Evolutionary conservation across 2,113 vertebrate genomes (phyloP), one percentile per base, ranked within the genome.

Genomic region (Pedionomus torquatus): DNA sequence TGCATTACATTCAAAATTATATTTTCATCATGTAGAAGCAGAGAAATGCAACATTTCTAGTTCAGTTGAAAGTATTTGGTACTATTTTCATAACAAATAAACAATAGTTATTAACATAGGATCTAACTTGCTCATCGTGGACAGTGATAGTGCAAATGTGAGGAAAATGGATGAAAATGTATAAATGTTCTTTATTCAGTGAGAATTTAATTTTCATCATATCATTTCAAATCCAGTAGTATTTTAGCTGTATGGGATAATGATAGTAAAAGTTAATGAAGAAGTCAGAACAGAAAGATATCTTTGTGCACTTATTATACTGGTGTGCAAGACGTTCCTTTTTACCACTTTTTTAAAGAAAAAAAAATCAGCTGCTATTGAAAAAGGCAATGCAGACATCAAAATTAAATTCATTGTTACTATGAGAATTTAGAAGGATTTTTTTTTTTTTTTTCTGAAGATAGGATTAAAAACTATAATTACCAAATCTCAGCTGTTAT

Each of bases 401-500:
- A 90, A 90, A 83, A 94, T 88, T 71, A 79, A 91, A 89, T 57
- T 77, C 10, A 35, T 93, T 87, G 13, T 55, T 93, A 63, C 14
- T 30, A 3, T 72, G 7, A 89, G 51, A 82, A 83, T 94, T 65
- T 76, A 25, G 80, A 93, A 77, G 13, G 26, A 10, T 63, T 19
- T 70, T 82, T 60, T 57, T 19, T 70, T 82, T 60, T 57, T 70
- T 92, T 82, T 87, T 52, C 65, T 83, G 52, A 87, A 69, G 25
- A 37, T 31, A 52, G 15, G 30, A 91, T 97, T 86, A 60, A 91
- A 94, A 91, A 30, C 9, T 76, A 30, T 85, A 85, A 95, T 94
- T 77, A 87, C 30, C 15, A 91, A 87, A 79, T 51, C 26, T 74
- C 87, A 74, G 28, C n/a, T 89, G 65, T 74, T 91, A 43, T 26